These are phyloP conservation scores for Drosophila setosimentum DNA, from an alignment of 2,888 invertebrate genomes.

Conservation along the genomic window DNA sequence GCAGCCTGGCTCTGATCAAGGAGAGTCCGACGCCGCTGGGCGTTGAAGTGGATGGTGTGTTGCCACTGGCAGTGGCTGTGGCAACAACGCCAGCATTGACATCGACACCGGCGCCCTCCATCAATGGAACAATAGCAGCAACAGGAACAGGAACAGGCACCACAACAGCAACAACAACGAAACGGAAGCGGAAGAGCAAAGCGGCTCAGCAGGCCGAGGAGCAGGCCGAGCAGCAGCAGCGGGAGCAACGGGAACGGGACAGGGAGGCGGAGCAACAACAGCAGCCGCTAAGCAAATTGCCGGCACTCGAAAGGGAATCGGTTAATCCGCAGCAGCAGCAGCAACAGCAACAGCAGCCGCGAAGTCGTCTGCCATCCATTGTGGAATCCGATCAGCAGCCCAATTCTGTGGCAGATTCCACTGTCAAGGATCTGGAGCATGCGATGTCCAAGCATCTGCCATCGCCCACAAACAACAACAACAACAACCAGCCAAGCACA, in stretches of 20 bases:
- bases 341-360: slow-evolving; percentile 71
- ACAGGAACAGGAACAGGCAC: background rate
- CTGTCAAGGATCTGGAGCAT: slow-evolving; percentile 94
- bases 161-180: slow-evolving; percentile 60
- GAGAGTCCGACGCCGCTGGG: slow-evolving; percentile 76
- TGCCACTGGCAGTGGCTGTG: slow-evolving; percentile 75
- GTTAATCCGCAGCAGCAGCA: slow-evolving; percentile 58
- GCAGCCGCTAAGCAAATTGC: slow-evolving; percentile 56
- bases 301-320: slow-evolving; percentile 55
- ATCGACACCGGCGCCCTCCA: slow-evolving; percentile 53
- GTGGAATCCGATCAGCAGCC: slow-evolving; percentile 79
- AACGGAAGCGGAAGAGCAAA: slow-evolving; percentile 88
- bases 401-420: slow-evolving; percentile 75
- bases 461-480: slow-evolving; percentile 84
- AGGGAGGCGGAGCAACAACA: slow-evolving; percentile 87
- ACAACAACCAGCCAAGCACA: slow-evolving; percentile 87
- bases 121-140: slow-evolving; percentile 2
- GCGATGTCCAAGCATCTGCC: slow-evolving; percentile 98
- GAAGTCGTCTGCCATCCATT: slow-evolving; percentile 83
- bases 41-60: slow-evolving; percentile 71
- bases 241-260: slow-evolving; percentile 54
- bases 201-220: slow-evolving; percentile 85
- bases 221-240: slow-evolving; percentile 55
- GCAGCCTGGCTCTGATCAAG: slow-evolving; percentile 79
- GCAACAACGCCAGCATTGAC: slow-evolving; percentile 57